Base-by-base conservation (phyloP, 2,113 vertebrate genomes). In the Donacobius atricapilla region DNA sequence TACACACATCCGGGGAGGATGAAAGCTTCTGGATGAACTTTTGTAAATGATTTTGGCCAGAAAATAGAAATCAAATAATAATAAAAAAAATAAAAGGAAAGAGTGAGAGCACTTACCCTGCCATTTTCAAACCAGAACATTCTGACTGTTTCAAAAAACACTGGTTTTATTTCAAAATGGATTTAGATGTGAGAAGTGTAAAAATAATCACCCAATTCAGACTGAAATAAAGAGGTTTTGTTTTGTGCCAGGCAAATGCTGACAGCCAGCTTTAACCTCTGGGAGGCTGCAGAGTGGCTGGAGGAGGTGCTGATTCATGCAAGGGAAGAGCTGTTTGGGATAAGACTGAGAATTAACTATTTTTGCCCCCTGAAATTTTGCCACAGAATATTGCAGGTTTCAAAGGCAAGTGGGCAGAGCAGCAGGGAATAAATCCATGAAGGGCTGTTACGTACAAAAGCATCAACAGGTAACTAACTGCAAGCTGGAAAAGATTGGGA, bases 171-270 rank as follows among this genome's bases (percentile, higher is more conserved):
- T 95, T 73, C 45, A 23, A 33, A 92, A 87, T 47, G 50, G 50
- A 28, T 84, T 64, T 80, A 27, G 72, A 28, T 30, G 50, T 53
- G 61, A 37, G 42, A 91, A 65, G 83, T 72, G 65, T 44, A 60
- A 75, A 76, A 93, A 64, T 61, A 76, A 83, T 83, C 53, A 7
- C 81, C 28, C 53, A 25, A 72, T 57, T 90, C 66, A 68, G 24
- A 47, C 51, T 57, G 78, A 39, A 90, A 56, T 91, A 61, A 79
- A 94, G 77, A 87, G 87, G 87, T 28, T 87, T 93, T 96, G 84
- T 82, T 85, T 79, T 61, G 85, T 7, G 4, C 35, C 65, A 79
- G 86, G 79, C 79, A 66, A 57, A 87, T 23, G 39, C 65, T 75
- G 88, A 66, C 42, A 45, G 53, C 22, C 83, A 70, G 90, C 66